Percentiles rank a stretch among this genome's conserved stretches.
Conservation (phyloP, 2,797 vertebrate species). For the Gymnothorax javanicus region DNA sequence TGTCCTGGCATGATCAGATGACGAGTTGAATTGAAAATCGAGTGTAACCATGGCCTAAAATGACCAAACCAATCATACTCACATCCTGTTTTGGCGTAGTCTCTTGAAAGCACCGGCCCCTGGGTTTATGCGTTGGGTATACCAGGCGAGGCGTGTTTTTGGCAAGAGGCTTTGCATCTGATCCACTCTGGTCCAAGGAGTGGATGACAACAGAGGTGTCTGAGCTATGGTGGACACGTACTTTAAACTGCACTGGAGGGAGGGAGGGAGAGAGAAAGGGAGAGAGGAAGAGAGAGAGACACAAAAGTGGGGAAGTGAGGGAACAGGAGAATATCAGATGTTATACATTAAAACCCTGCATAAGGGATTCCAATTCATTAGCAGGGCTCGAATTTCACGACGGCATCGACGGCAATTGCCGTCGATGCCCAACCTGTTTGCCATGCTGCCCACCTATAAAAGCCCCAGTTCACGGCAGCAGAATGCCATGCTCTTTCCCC, state of each 20-base stretch:
- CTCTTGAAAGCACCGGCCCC: slow-evolving; percentile 92
- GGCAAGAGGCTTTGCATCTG: slow-evolving; percentile 63
- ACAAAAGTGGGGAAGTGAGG: not conserved
- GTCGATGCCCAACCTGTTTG: too few relatives aligned
- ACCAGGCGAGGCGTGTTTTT: slow-evolving; percentile 63
- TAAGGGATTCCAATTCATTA: not conserved
- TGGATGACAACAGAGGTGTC: slow-evolving; percentile 87
- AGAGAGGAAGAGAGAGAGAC: slow-evolving; percentile 9
- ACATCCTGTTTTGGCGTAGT: slow-evolving; percentile 90
- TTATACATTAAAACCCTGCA: not conserved
- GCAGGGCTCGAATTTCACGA: too few relatives aligned
- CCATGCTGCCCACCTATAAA: too few relatives aligned
- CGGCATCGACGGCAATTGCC: too few relatives aligned
- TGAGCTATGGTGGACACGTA: slow-evolving; percentile 83
- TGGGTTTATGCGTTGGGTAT: slow-evolving; percentile 81
- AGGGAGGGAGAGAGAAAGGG: slow-evolving; percentile 25
- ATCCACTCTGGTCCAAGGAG: slow-evolving; percentile 67
- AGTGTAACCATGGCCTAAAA: too few relatives aligned
- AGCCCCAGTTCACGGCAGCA: too few relatives aligned
- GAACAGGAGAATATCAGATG: not conserved
- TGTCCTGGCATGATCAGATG: too few relatives aligned
- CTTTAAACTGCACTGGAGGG: slow-evolving; percentile 82
- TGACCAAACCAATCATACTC: slow-evolving; percentile 52
- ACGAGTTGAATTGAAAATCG: too few relatives aligned
- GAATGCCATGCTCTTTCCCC: too few relatives aligned